phyloP scores from a whole-genome alignment of 2,113 vertebrate genomes.

The Pelusios castaneus region DNA sequence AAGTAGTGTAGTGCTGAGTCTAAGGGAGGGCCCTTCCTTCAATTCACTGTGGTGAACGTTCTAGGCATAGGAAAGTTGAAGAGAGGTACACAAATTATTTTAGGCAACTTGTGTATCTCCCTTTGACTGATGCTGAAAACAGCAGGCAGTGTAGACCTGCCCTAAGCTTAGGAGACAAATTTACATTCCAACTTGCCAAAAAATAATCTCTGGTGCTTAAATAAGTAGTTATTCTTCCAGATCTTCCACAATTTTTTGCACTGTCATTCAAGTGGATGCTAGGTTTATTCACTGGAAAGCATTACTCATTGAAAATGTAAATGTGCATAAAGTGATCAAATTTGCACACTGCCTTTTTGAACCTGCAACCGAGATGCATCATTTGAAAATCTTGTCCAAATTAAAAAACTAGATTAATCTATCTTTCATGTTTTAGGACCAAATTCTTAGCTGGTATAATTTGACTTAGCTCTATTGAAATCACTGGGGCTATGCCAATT shows the following conservation, averaged over 20 bases:
- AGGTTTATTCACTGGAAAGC: neutral
- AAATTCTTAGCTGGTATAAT: neutral
- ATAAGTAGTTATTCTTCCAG: neutral
- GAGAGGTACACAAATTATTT: too few relatives aligned
- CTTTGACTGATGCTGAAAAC: too few relatives aligned
- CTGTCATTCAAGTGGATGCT: neutral
- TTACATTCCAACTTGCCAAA: neutral
- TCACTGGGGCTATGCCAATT: neutral
- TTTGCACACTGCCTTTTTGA: neutral
- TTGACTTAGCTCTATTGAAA: neutral
- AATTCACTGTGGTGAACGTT: too few relatives aligned
- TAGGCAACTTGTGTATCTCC: too few relatives aligned
- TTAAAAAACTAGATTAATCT: neutral
- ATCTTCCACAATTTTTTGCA: neutral
- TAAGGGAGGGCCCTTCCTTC: too few relatives aligned
- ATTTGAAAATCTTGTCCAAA: neutral
- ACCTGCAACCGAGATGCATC: neutral
- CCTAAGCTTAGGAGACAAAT: neutral
- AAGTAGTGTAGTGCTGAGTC: too few relatives aligned
- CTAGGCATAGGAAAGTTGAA: too few relatives aligned
- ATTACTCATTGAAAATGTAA: neutral
- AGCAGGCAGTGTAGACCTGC: too few relatives aligned
- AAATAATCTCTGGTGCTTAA: neutral
- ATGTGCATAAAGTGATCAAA: neutral
- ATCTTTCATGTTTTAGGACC: neutral